Conservation (phyloP, 2,888 invertebrate genomes). For the Colostygia pectinataria region DNA sequence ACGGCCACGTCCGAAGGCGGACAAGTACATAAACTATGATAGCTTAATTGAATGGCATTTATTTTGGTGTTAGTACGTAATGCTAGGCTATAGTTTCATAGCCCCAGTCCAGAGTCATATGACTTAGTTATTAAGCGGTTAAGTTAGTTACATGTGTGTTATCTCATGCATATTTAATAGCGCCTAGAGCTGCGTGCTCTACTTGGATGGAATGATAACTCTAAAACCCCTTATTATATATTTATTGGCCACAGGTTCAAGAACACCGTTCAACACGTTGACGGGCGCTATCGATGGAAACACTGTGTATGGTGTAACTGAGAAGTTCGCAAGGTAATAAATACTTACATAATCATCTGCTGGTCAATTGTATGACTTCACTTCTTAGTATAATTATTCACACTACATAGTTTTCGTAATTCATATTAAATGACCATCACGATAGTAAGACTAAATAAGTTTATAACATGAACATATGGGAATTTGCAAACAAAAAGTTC, state of each 20-base stretch:
- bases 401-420: no score
- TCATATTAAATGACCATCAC: no score
- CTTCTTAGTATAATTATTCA: no score
- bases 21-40: constrained; percentile 21
- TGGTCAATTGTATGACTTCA: neutral
- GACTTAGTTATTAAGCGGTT: constrained; percentile 2
- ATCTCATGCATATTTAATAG: no score
- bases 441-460: no score
- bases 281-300: constrained; percentile 94
- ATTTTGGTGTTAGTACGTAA: constrained; percentile 32
- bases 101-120: constrained; percentile 12
- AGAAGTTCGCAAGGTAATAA: constrained; percentile 88
- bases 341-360: neutral
- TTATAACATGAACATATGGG: no score
- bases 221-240: no score
- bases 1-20: constrained; percentile 20
- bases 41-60: constrained; percentile 27
- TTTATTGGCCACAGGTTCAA: constrained; percentile 91
- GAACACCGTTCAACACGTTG: constrained; percentile 92
- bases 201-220: constrained; percentile 9
- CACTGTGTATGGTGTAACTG: constrained; percentile 94
- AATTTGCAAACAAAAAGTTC: no score
- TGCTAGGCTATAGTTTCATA: constrained; percentile 23
- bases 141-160: neutral
- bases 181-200: neutral